These are phyloP conservation scores for Drosophila tripunctata DNA, from an alignment of 2,888 invertebrate species.

Conservation along the genomic window DNA sequence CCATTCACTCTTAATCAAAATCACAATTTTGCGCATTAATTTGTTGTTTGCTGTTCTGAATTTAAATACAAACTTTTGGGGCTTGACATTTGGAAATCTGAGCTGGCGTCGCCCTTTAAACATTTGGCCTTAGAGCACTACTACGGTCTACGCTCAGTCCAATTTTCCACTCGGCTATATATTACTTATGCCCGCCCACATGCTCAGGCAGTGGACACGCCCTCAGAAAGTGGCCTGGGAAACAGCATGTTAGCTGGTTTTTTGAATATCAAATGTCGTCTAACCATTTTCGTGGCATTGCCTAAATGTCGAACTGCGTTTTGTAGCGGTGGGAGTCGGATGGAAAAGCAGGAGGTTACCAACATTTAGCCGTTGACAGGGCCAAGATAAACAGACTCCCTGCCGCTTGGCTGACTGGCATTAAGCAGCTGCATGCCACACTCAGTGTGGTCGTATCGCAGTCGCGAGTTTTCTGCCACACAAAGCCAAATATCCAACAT, in stretches of 20 bases:
- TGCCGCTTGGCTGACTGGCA: slow-evolving; percentile 58
- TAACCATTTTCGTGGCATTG: slow-evolving; percentile 30
- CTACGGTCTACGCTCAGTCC: slow-evolving; percentile 8
- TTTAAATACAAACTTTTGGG: slow-evolving; percentile 46
- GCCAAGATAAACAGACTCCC: slow-evolving; percentile 68
- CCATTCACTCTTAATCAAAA: slow-evolving; percentile 58
- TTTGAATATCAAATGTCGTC: slow-evolving; percentile 61
- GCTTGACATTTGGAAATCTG: slow-evolving; percentile 30
- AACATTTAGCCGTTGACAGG: slow-evolving; percentile 50
- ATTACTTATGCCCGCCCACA: slow-evolving; percentile 52
- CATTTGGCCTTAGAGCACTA: slow-evolving; percentile 15
- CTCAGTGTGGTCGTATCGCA: slow-evolving; percentile 30
- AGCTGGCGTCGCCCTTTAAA: slow-evolving; percentile 15
- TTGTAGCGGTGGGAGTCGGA: neutral
- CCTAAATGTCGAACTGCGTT: slow-evolving; percentile 64
- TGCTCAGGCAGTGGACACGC: slow-evolving; percentile 26
- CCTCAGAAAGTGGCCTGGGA: slow-evolving; percentile 33
- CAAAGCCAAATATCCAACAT: slow-evolving; percentile 3
- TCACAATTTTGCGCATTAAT: slow-evolving; percentile 56
- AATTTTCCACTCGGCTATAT: slow-evolving; percentile 36
- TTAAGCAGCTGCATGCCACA: slow-evolving; percentile 64
- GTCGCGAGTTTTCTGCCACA: slow-evolving; percentile 43
- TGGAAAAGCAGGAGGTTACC: neutral
- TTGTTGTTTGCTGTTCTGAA: slow-evolving; percentile 40
- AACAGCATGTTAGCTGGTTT: slow-evolving; percentile 37